Conservation (phyloP, 2,888 invertebrate genomes). For the Sclerodermus sp. region DNA sequence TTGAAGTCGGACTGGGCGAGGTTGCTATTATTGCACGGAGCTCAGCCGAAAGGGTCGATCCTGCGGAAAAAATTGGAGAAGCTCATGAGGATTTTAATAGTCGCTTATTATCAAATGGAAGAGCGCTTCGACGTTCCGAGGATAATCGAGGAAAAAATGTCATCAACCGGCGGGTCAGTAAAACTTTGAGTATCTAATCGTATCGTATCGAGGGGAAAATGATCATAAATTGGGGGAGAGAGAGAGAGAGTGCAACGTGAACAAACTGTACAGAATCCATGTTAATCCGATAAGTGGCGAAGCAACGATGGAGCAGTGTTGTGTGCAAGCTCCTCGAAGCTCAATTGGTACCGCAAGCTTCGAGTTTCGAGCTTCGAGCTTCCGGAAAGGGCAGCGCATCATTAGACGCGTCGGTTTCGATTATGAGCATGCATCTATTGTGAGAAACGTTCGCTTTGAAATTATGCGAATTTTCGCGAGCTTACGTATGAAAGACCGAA, state of each 20-base stretch:
- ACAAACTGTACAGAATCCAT: too few relatives aligned
- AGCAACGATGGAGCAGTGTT: too few relatives aligned
- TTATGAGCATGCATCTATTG: too few relatives aligned
- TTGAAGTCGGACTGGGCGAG: conserved; percentile 37
- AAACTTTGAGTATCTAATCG: too few relatives aligned
- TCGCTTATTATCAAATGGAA: conserved; percentile 28
- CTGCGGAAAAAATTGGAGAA: conserved; percentile 28
- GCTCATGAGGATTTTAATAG: conserved; percentile 28
- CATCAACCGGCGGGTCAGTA: background rate
- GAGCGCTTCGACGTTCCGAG: conserved; percentile 10
- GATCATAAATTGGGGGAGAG: background rate
- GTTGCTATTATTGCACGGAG: conserved; percentile 24
- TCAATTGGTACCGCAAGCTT: too few relatives aligned
- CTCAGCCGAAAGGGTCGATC: conserved; percentile 27
- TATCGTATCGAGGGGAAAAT: background rate
- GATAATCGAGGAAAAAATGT: background rate
- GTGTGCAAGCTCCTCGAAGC: too few relatives aligned
- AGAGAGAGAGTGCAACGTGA: too few relatives aligned
- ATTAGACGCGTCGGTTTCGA: too few relatives aligned
- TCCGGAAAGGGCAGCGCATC: too few relatives aligned
- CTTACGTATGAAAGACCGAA: background rate
- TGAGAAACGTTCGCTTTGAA: background rate
- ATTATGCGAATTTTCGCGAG: background rate
- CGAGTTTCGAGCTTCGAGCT: too few relatives aligned
- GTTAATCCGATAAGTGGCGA: too few relatives aligned